Conservation (phyloP, 2,113 vertebrate genomes). For the Ceyx melanurus region DNA sequence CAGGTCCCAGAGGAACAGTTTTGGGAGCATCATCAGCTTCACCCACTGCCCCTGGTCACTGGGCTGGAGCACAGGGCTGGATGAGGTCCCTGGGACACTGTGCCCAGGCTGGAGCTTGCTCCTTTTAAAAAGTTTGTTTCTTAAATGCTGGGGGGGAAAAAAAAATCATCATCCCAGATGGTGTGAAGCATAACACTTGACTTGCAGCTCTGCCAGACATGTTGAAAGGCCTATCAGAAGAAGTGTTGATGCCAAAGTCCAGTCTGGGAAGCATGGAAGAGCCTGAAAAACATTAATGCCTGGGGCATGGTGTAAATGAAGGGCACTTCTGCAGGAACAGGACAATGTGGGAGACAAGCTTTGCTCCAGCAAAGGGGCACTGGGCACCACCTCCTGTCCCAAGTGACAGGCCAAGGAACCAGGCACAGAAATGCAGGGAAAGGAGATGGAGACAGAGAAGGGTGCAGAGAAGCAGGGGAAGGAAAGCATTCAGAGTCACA, state of each 20-base stretch:
- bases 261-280: rapidly evolving
- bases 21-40: background rate
- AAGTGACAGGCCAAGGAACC: background rate
- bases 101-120: rapidly evolving
- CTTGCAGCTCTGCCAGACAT: background rate
- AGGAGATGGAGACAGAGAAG: background rate
- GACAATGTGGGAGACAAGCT: background rate
- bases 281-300: rapidly evolving
- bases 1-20: rapidly evolving
- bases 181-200: background rate
- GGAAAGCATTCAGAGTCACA: rapidly evolving
- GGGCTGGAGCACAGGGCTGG: background rate
- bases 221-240: background rate
- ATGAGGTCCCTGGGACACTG: too few species aligned
- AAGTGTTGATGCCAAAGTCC: background rate
- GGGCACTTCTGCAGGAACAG: background rate
- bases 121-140: background rate
- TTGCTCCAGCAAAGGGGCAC: rapidly evolving
- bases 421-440: rapidly evolving
- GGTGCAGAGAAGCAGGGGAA: background rate
- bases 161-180: background rate
- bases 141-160: too few species aligned
- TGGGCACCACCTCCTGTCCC: rapidly evolving
- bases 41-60: too few species aligned
- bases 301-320: rapidly evolving